Percentiles rank a stretch among this genome's conserved stretches.
Evolutionary conservation across 2,888 invertebrate species (phyloP).

Genomic region (Zhengitettix transpicula): DNA sequence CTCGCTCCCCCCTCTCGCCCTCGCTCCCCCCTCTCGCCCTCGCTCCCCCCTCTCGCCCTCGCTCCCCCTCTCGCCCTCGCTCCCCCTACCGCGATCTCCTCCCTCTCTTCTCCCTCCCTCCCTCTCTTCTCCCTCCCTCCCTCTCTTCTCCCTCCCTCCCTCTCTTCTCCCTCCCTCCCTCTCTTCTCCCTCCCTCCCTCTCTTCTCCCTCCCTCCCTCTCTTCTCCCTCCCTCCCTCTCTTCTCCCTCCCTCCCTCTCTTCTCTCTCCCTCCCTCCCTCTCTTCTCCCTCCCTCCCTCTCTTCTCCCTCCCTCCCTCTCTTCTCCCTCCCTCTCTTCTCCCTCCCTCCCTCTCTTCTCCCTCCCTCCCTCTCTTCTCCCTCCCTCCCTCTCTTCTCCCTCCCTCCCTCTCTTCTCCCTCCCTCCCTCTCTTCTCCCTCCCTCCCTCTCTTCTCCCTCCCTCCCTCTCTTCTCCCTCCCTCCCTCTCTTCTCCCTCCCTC

Average conservation of each 20-base stretch:
- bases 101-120: not conserved
- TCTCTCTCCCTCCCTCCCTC: not conserved
- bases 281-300: not conserved
- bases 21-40: not conserved
- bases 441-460: not conserved
- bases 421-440: not conserved
- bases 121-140: not conserved
- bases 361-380: not conserved
- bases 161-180: not conserved
- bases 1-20: not conserved
- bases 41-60: not conserved
- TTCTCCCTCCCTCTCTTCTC: not conserved
- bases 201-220: no score
- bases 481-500: not conserved
- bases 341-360: not conserved
- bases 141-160: not conserved
- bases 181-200: not conserved
- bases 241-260: rapidly evolving
- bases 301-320: not conserved
- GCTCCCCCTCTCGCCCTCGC: not conserved
- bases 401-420: not conserved
- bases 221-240: not conserved
- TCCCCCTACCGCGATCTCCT: not conserved
- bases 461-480: not conserved
- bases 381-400: not conserved